Conservation (phyloP, 2,797 vertebrate genomes). For the Erpetoichthys calabaricus region DNA sequence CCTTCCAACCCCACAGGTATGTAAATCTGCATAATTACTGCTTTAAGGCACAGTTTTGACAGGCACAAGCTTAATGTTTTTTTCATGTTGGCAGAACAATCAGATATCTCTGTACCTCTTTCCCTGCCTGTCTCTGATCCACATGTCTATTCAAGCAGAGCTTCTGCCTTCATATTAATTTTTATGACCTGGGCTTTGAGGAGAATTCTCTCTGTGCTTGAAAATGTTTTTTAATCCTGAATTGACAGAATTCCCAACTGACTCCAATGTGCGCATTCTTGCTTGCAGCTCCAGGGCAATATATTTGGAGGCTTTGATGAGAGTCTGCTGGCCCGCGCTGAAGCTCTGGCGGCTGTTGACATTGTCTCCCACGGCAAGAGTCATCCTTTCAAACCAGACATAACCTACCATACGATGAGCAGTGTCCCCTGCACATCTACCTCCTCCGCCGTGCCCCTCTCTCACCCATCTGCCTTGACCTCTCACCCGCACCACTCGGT, state of each 20-base stretch:
- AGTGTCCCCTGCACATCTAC: conserved; percentile 71
- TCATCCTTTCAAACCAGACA: conserved; percentile 82
- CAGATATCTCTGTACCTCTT: conserved; percentile 43
- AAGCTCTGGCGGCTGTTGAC: conserved; percentile 88
- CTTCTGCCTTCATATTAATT: conserved; percentile 81
- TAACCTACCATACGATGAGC: conserved; percentile 88
- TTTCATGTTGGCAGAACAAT: conserved; percentile 55
- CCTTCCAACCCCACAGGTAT: conserved; percentile 84
- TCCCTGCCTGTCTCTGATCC: conserved; percentile 33
- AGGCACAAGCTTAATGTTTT: conserved; percentile 52
- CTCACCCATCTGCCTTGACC: conserved; percentile 57
- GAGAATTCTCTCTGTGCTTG: conserved; percentile 60
- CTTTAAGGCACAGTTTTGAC: conserved; percentile 50
- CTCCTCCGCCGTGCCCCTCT: conserved; percentile 58
- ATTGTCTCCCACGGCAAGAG: conserved; percentile 79
- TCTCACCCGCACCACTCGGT: conserved; percentile 57
- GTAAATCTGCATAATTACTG: conserved; percentile 52
- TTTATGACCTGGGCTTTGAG: conserved; percentile 92
- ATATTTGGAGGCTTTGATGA: conserved; percentile 95
- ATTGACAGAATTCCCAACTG: conserved; percentile 89
- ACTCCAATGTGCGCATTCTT: conserved; percentile 69
- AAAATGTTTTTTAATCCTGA: conserved; percentile 75
- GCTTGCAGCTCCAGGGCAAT: conserved; percentile 90
- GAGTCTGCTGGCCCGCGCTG: conserved; percentile 87
- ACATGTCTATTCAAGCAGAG: conserved; percentile 66